phyloP scores from a whole-genome alignment of 2,888 invertebrate genomes.

The Cephus pulcher region DNA sequence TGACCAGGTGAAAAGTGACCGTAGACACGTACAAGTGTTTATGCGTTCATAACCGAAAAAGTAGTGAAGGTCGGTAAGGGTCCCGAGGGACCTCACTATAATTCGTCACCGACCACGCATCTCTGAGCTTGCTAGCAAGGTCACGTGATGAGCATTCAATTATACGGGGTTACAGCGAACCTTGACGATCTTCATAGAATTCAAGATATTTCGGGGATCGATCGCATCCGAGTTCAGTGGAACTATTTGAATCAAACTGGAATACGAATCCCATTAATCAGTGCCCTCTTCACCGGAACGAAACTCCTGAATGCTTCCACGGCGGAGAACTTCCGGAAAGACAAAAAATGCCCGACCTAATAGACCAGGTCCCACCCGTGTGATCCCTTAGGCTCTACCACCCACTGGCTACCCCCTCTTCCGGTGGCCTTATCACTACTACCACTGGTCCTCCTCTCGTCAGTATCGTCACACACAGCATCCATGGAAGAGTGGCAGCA shows the following conservation, averaged over 20 bases:
- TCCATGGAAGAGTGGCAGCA: background rate
- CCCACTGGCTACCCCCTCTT: background rate
- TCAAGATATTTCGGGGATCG: background rate
- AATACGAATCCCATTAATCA: background rate
- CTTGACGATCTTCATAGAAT: background rate
- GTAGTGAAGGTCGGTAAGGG: background rate
- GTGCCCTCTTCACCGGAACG: background rate
- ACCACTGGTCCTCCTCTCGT: background rate
- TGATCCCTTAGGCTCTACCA: constrained; percentile 7
- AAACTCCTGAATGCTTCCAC: background rate
- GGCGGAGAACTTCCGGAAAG: background rate
- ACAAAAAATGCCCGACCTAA: constrained; percentile 10
- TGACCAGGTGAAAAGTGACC: background rate
- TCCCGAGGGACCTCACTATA: background rate
- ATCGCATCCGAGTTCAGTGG: background rate
- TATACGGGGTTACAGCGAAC: background rate
- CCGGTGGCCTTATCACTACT: background rate
- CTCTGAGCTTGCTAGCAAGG: background rate
- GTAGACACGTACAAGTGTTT: background rate
- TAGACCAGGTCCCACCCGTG: constrained; percentile 17
- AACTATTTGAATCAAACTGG: background rate
- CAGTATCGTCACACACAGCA: background rate
- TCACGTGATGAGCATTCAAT: background rate
- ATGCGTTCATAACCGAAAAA: background rate
- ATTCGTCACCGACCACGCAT: background rate